These are phyloP conservation scores for Callochromis pleurospilus DNA, from an alignment of 2,113 vertebrate genomes.

Conservation along the genomic window DNA sequence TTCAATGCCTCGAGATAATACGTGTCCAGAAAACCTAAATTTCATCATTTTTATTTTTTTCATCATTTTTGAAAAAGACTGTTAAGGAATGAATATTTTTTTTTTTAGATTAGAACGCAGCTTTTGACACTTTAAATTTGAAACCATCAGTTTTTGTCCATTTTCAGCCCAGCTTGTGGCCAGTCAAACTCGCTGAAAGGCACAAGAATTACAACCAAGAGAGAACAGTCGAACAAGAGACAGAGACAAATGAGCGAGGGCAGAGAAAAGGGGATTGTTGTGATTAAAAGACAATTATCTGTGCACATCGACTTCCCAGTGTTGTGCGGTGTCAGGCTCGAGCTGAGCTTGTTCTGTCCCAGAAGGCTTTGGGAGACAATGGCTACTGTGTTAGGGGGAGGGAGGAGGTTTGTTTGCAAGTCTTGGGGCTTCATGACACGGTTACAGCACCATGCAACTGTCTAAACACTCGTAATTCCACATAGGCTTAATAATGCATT, in stretches of 20 bases:
- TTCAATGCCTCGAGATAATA: background rate
- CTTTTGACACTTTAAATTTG: background rate
- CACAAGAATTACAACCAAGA: constrained; percentile 1
- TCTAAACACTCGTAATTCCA: background rate
- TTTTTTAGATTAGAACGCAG: background rate
- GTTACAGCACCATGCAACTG: constrained; percentile 1
- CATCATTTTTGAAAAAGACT: background rate
- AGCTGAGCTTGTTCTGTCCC: constrained; percentile 61
- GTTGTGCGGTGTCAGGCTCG: constrained; percentile 75
- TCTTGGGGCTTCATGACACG: constrained; percentile 34
- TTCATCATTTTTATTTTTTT: background rate
- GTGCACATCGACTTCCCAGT: constrained; percentile 74
- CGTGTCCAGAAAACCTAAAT: background rate
- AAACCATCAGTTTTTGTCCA: background rate
- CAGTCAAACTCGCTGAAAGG: constrained; percentile 22
- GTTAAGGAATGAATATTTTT: background rate
- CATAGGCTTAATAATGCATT: background rate
- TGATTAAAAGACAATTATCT: constrained; percentile 74
- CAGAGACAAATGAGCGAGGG: constrained; percentile 42
- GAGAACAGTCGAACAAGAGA: constrained; percentile 30
- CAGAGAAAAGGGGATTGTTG: constrained; percentile 66
- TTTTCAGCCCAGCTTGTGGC: background rate
- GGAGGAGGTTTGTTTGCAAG: constrained; percentile 23
- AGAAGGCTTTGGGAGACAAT: constrained; percentile 67
- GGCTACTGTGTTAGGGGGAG: constrained; percentile 58